Evolutionary conservation across 2,888 invertebrate genomes (phyloP).

Genomic region (Periphyllus acericola): DNA sequence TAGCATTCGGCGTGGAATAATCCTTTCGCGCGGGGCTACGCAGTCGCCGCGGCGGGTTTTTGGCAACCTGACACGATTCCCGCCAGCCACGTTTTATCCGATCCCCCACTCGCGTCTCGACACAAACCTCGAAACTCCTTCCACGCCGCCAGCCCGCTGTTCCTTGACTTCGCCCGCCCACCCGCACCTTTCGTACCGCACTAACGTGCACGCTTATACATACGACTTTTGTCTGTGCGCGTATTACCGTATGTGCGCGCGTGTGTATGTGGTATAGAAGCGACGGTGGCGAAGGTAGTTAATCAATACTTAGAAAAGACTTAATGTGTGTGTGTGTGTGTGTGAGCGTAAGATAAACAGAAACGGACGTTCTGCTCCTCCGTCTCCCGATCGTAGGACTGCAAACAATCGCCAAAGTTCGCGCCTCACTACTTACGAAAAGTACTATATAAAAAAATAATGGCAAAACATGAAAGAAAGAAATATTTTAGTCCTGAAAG

Average conservation of each 20-base stretch:
- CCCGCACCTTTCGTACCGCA: not conserved
- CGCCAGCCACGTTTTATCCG: conserved; percentile 34
- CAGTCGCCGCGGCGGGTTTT: conserved; percentile 8
- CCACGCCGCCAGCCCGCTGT: not conserved
- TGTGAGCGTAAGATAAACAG: not conserved
- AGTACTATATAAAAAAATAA: not conserved
- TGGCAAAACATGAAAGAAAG: not conserved
- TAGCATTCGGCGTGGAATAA: conserved; percentile 6
- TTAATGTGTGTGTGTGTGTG: conserved; percentile 9
- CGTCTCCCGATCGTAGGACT: not conserved
- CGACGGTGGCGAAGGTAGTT: conserved; percentile 7
- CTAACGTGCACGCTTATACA: not conserved
- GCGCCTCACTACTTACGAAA: not conserved
- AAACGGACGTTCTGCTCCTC: not conserved
- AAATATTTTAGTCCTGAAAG: not conserved
- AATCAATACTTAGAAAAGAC: conserved; percentile 46
- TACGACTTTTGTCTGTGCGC: not conserved
- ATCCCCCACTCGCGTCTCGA: conserved; percentile 12
- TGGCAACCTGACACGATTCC: conserved; percentile 54
- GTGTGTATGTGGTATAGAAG: not conserved
- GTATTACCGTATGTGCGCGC: not conserved
- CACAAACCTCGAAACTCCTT: conserved; percentile 43
- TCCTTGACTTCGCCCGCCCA: not conserved
- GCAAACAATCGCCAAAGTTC: not conserved
- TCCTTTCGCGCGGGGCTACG: conserved; percentile 6